Evolutionary conservation across 2,888 invertebrate genomes (phyloP), one percentile per base, ranked within the genome.

Genomic region (Hecatera dysodea): DNA sequence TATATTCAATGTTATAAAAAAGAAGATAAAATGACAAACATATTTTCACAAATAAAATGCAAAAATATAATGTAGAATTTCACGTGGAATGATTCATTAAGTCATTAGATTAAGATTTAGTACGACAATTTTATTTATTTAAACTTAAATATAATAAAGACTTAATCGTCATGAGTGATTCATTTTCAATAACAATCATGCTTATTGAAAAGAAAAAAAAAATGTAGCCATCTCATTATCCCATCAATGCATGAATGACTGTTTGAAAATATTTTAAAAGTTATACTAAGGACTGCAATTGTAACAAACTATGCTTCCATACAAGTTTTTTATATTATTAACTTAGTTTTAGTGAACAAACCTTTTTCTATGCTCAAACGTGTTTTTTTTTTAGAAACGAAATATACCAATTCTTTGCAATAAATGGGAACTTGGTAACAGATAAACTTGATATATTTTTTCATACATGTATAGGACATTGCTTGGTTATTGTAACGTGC

Each of bases 401-500:
- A 53, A 24, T 44, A 56, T 27, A 29, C 19, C 73, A 53, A 73
- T 46, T 63, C 12, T 53, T 46, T 9, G 19, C 53, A 61, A 46
- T 39, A 56, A 55, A 66, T 33, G 11, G 7, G 29, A 66, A 50
- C 44, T 44, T 15, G 17, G 8, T 44, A 29, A 57, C 42, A 12
- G 67, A 52, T 17, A 50, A 44, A 59, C 53, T 48, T 44, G 52
- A 66, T 79, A 65, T 77, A 72, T 72, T 73, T 76, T n/a, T 78
- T 69, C 68, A 44, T 68, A 78, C 24, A 27, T 65, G 59, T 77
- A 22, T 61, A 48, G 17, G 67, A 64, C 53, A 83, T 75, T 81
- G 64, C 68, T 78, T n/a, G 50, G 74, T 86, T 84, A 87, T 48
- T 88, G 88, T 84, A 82, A 87, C 88, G 88, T 84, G 80, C 84